phyloP scores from a whole-genome alignment of 2,888 invertebrate genomes.

The Ochlodes sylvanus region DNA sequence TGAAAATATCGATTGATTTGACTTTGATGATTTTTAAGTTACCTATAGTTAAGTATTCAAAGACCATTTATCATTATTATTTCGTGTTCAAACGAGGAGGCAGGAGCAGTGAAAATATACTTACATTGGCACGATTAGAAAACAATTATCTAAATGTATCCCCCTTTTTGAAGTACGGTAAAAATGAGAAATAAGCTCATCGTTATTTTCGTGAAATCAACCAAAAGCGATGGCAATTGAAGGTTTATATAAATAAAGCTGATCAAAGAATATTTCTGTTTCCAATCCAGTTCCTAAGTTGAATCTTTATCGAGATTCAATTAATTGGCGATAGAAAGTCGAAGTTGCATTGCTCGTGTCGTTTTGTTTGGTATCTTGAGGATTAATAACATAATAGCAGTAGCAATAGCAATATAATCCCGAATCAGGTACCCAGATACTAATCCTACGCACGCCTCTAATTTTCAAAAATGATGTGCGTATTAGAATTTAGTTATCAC shows the following conservation, averaged over 20 bases:
- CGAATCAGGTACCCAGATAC: no score
- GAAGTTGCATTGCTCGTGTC: background rate
- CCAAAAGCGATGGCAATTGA: conserved; percentile 31
- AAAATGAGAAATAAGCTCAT: conserved; percentile 18
- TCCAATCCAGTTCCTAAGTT: conserved; percentile 25
- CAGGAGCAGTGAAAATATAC: no score
- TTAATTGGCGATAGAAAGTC: conserved; percentile 13
- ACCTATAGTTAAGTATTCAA: no score
- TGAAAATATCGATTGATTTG: no score
- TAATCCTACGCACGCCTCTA: no score
- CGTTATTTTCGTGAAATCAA: conserved; percentile 38
- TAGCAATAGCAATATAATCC: no score
- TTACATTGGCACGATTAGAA: background rate
- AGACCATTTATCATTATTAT: no score
- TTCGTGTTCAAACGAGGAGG: no score
- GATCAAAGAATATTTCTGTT: conserved; percentile 37
- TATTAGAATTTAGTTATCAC: no score
- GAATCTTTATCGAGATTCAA: conserved; percentile 25
- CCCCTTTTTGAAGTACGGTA: background rate
- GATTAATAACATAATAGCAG: background rate
- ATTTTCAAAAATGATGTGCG: no score
- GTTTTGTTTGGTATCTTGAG: background rate
- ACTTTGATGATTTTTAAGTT: no score
- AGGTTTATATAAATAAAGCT: conserved; percentile 38
- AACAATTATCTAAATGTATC: background rate